A percentile compares a stretch with the other conserved stretches of the same genome.
Evolutionary conservation across 2,113 vertebrate species (phyloP).

Genomic region (Actinemys pallida): DNA sequence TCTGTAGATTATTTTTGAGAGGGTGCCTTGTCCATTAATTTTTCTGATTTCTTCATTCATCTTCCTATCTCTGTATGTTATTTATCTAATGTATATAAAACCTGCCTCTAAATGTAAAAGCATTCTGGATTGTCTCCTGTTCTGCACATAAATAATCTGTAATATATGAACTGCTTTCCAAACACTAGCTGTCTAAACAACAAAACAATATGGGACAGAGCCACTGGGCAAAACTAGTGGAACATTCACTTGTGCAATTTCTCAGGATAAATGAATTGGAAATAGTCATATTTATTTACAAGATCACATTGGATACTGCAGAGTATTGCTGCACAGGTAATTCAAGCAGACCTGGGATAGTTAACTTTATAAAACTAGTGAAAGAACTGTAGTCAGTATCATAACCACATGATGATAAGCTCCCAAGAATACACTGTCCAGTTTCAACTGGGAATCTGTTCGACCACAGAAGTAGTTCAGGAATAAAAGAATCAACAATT

Average conservation of each 20-base stretch:
- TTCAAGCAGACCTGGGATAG: background rate
- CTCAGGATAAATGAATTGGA: background rate
- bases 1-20: too few relatives aligned
- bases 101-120: background rate
- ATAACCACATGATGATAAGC: background rate
- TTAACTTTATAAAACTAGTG: background rate
- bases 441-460: background rate
- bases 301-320: background rate
- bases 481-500: background rate
- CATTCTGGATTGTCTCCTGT: background rate
- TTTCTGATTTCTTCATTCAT: too few relatives aligned
- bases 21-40: too few relatives aligned
- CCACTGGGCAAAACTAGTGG: background rate
- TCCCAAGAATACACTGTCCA: background rate
- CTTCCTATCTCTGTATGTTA: too few relatives aligned
- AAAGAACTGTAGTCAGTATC: background rate
- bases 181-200: background rate
- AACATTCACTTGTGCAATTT: accelerated
- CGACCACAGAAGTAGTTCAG: background rate
- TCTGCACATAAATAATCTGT: background rate
- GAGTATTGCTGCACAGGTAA: background rate
- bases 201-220: background rate
- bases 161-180: background rate
- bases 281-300: background rate
- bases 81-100: background rate